phyloP scores from a whole-genome alignment of 2,888 invertebrate genomes.

The Oligia strigilis region DNA sequence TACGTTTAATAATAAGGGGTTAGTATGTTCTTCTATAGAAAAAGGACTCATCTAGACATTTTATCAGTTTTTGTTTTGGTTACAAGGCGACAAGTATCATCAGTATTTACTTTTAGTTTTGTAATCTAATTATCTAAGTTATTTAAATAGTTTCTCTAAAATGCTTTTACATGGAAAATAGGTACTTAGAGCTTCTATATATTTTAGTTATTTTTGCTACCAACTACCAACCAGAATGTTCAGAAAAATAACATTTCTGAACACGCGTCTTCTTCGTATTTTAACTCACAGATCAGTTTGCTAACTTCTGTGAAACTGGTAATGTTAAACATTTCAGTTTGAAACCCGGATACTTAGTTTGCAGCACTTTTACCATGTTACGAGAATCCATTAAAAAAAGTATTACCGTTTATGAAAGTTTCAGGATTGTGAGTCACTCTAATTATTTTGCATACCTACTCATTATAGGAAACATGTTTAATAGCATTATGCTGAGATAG shows the following conservation, averaged over 20 bases:
- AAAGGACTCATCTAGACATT: neutral
- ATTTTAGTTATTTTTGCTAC: neutral
- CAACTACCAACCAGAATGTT: neutral
- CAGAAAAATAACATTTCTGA: neutral
- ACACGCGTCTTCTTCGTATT: constrained; percentile 1
- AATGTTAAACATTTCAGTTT: neutral
- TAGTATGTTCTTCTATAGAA: neutral
- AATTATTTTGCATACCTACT: neutral
- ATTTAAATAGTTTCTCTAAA: neutral
- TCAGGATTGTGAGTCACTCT: neutral
- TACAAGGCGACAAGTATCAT: no score
- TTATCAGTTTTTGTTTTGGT: neutral
- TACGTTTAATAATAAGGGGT: neutral
- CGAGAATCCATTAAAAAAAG: neutral
- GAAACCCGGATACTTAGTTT: neutral
- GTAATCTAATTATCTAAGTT: neutral
- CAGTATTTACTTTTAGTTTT: neutral
- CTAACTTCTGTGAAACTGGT: constrained; percentile 16
- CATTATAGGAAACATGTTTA: neutral
- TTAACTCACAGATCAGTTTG: constrained; percentile 21
- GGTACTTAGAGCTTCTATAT: neutral
- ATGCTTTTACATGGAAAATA: no score
- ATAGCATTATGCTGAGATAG: neutral
- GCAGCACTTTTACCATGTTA: neutral
- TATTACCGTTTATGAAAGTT: neutral